Conservation (phyloP, 1,140 invertebrate species). For the Gonioctena quinquepunctata region DNA sequence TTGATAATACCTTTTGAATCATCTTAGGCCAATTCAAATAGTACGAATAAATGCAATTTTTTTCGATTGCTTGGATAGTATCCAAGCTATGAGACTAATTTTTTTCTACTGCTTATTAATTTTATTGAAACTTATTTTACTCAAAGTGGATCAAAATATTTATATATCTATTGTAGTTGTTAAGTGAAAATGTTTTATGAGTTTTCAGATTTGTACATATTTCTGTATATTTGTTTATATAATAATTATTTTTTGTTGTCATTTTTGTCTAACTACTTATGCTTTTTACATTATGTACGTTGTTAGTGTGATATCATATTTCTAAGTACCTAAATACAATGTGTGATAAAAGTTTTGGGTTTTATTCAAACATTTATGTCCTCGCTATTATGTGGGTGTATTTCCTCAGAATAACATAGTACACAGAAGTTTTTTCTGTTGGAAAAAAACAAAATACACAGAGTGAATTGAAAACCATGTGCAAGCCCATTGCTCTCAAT, state of each 20-base stretch:
- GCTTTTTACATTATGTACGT: constrained; percentile 39
- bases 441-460: no score
- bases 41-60: not conserved
- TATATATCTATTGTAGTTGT: constrained; percentile 1
- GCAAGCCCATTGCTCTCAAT: no score
- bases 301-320: constrained; percentile 44
- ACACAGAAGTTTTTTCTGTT: no score
- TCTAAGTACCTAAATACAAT: constrained; percentile 35
- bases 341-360: constrained; percentile 18
- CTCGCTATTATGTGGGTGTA: no score
- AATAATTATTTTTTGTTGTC: constrained; percentile 17
- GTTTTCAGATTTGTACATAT: constrained; percentile 22
- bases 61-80: not conserved
- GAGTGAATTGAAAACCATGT: no score
- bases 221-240: constrained; percentile 30
- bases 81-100: not conserved
- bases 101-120: not conserved
- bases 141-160: not conserved
- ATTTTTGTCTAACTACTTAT: constrained; percentile 27
- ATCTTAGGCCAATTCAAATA: no score
- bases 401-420: no score
- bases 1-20: no score
- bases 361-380: no score
- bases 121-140: not conserved
- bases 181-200: not conserved